Percentiles rank a stretch among this genome's conserved stretches.
These are phyloP conservation scores for Eremobia ochroleuca DNA, from an alignment of 2,888 invertebrate genomes.

Conservation along the genomic window DNA sequence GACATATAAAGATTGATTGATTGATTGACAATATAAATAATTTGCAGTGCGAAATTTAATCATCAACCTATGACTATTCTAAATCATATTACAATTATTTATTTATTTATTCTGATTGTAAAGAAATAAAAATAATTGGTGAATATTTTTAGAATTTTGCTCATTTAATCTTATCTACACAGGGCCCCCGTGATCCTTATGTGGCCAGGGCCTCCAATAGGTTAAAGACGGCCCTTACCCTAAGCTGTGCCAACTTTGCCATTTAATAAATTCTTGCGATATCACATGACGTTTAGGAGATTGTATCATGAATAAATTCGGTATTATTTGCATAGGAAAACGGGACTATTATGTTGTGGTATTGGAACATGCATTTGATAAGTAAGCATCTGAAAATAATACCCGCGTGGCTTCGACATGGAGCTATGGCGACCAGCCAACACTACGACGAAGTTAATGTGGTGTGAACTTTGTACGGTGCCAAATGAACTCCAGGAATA, in stretches of 20 bases:
- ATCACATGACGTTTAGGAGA: conserved; percentile 17
- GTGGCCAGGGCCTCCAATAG: no score
- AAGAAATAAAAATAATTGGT: no score
- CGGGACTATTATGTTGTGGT: conserved; percentile 25
- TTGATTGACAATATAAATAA: no score
- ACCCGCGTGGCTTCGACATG: conserved; percentile 69
- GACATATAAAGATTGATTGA: no score
- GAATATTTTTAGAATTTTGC: no score
- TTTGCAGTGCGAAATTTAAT: no score
- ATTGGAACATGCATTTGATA: conserved; percentile 65
- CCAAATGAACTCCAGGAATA: conserved; percentile 83
- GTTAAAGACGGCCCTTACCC: no score
- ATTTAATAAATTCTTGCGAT: conserved; percentile 40
- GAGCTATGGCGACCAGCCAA: conserved; percentile 83
- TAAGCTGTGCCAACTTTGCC: conserved; percentile 20
- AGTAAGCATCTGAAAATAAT: conserved; percentile 75
- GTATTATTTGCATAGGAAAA: conserved; percentile 63
- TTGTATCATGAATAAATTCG: conserved; percentile 54
- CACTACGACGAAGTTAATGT: conserved; percentile 80
- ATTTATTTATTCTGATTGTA: no score
- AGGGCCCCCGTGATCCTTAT: no score
- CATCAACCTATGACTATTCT: no score
- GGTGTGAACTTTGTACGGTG: conserved; percentile 85
- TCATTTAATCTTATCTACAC: no score
- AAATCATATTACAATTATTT: no score